Conservation (phyloP, 2,113 vertebrate genomes). For the Monarcha castaneiventris region DNA sequence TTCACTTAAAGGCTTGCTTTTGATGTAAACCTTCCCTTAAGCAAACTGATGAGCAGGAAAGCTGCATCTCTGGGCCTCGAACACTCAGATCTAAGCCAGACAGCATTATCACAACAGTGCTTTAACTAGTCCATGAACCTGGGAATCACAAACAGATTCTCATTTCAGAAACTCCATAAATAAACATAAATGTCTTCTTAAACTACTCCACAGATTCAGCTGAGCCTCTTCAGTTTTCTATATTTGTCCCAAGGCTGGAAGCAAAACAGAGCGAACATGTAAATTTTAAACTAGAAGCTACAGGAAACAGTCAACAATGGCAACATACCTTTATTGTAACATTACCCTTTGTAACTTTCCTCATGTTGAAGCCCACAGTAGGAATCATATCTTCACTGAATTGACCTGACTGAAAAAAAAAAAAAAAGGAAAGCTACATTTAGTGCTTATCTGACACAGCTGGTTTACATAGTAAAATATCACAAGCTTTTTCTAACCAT, state of each 20-base stretch:
- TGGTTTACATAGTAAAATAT: not conserved
- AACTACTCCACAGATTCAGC: not conserved
- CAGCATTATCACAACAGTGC: not conserved
- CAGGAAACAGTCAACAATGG: not conserved
- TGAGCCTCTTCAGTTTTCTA: conserved; percentile 1
- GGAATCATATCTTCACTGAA: conserved; percentile 89
- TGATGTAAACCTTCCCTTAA: not conserved
- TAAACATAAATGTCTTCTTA: not conserved
- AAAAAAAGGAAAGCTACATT: not conserved
- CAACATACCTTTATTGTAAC: conserved; percentile 85
- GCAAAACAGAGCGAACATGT: not conserved
- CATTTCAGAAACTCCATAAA: not conserved
- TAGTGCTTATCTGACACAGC: not conserved
- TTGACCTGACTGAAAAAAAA: conserved; percentile 77
- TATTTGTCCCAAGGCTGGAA: not conserved
- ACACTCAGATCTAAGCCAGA: not conserved
- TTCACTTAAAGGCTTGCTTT: not conserved
- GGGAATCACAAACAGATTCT: not conserved
- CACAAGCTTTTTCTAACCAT: not conserved
- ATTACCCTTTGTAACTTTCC: conserved; percentile 86
- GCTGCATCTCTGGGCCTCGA: not conserved
- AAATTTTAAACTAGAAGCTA: not conserved
- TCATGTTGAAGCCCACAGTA: conserved; percentile 88
- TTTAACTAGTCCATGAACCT: not conserved
- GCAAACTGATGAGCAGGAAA: not conserved